Percentiles rank a stretch among this genome's conserved stretches.
phyloP scores from a whole-genome alignment of 2,888 invertebrate species.

The Aromia moschata region DNA sequence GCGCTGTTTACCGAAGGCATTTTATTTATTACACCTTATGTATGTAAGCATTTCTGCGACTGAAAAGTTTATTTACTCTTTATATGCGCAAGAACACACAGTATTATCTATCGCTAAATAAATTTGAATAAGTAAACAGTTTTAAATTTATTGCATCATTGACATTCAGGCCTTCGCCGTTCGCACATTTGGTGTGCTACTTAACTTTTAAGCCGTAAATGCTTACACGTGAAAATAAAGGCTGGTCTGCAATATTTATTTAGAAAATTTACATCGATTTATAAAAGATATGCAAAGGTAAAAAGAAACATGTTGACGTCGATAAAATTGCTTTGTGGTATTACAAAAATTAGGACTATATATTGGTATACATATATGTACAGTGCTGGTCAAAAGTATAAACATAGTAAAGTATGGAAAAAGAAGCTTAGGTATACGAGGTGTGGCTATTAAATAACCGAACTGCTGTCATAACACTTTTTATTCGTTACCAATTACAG shows the following conservation, averaged over 20 bases:
- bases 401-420: no score
- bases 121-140: conserved; percentile 17
- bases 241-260: background rate
- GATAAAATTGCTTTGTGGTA: no score
- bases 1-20: background rate
- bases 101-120: conserved; percentile 8
- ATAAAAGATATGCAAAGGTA: no score
- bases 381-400: no score
- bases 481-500: no score
- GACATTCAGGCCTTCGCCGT: conserved; percentile 7
- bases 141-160: conserved; percentile 25
- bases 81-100: conserved; percentile 1
- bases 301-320: no score
- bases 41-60: conserved; percentile 2
- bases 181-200: conserved; percentile 14
- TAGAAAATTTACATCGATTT: background rate
- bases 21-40: conserved; percentile 12
- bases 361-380: no score
- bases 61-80: conserved; percentile 6
- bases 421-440: no score
- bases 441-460: no score
- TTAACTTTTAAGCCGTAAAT: conserved; percentile 4
- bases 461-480: no score
- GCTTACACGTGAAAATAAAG: background rate
- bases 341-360: no score